Conservation (phyloP, 2,888 invertebrate genomes). For the Myathropa florea region DNA sequence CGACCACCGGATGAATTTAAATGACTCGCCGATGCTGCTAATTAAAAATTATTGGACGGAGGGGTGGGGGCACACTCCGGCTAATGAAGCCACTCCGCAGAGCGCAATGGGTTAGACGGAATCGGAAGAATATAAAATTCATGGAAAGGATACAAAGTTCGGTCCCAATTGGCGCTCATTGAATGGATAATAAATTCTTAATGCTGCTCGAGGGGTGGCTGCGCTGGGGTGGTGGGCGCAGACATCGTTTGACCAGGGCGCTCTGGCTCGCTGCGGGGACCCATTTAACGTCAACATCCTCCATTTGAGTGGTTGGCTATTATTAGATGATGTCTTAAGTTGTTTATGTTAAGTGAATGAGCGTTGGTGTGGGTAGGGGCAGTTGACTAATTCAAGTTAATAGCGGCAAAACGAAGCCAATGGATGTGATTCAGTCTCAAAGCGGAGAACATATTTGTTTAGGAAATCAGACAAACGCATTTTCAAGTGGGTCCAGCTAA, state of each 20-base stretch:
- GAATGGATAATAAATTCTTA: slow-evolving; percentile 66
- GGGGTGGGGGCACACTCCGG: slow-evolving; percentile 13
- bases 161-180: slow-evolving; percentile 67
- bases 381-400: neutral
- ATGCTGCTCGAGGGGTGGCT: slow-evolving; percentile 26
- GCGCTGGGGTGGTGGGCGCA: neutral
- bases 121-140: slow-evolving; percentile 55
- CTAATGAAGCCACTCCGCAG: slow-evolving; percentile 20
- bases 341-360: neutral
- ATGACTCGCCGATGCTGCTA: slow-evolving; percentile 61
- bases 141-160: slow-evolving; percentile 53
- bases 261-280: slow-evolving; percentile 21
- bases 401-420: neutral
- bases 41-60: slow-evolving; percentile 60
- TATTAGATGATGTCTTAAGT: neutral
- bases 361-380: neutral
- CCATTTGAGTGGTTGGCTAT: slow-evolving; percentile 12
- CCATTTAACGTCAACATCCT: slow-evolving; percentile 11
- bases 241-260: slow-evolving; percentile 4
- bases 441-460: neutral
- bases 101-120: slow-evolving; percentile 45
- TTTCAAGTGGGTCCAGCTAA: too few relatives aligned
- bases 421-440: neutral
- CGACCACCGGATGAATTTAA: slow-evolving; percentile 60
- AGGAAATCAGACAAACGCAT: neutral